Base-by-base conservation (phyloP, 2,797 vertebrate species). In the Sebastes trivittatus region DNA sequence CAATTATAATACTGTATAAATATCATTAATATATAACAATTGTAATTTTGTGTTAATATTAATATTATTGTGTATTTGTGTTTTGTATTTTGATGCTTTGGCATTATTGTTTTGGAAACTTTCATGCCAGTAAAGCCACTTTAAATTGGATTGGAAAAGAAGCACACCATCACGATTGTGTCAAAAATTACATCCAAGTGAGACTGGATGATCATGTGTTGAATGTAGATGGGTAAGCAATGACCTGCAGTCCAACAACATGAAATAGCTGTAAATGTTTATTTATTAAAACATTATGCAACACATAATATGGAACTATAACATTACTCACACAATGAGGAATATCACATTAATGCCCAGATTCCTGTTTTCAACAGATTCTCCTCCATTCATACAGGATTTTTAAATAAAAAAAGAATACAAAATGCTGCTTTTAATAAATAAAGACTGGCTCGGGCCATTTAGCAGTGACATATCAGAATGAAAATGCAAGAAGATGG, bases 231-330 rank as follows among this genome's bases (percentile, higher is more conserved):
- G 22, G 30, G 7, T 13, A 0, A 32, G 5, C 20, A 36, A 25
- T 38, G 32, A 63, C 8, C 18, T 22, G 8, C 54, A 46, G n/a
- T 6, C 20, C 11, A 49, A 30, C 6, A 54, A 56, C 36, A 78
- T 27, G 16, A 32, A 70, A 32, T 23, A 67, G 23, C 29, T 42
- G 56, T 56, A 66, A 65, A 66, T 73, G 23, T 65, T 52, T 2
- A 80, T 84, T 78, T 76, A 86, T 72, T 81, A 74, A 42, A 86
- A 78, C 61, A 69, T 73, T 58, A 67, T 38, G 55, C 14, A 78
- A 65, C 76, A 74, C 46, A 72, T 18, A 42, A n/a, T 67, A 80
- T 80, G 49, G 58, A 63, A 60, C 30, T 61, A 32, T 10, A 42
- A 61, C 38, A 65, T 65, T 42, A 42, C 38, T 77, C 34, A 61